Conservation (phyloP, 1,140 invertebrate species). For the Listronotus oregonensis region DNA sequence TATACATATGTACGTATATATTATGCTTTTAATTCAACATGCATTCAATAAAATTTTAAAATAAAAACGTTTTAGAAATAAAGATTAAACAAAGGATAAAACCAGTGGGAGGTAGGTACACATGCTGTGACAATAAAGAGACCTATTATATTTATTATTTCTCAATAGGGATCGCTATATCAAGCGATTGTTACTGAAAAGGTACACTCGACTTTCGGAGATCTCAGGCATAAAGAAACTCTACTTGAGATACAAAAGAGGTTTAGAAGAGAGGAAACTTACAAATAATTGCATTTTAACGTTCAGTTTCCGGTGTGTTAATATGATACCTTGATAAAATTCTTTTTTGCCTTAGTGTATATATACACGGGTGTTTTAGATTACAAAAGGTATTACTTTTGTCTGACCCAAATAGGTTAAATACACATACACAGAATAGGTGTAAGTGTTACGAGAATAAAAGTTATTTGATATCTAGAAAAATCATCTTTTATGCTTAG, state of each 20-base stretch:
- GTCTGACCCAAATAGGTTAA: conserved; percentile 24
- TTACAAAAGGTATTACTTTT: conserved; percentile 35
- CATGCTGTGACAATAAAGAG: conserved; percentile 49
- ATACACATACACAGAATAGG: conserved; percentile 17
- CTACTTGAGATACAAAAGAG: conserved; percentile 36
- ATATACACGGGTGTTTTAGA: conserved; percentile 30
- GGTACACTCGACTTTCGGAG: conserved; percentile 54
- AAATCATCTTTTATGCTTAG: conserved; percentile 19
- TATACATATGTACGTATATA: conserved; percentile 37
- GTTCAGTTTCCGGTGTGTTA: conserved; percentile 53
- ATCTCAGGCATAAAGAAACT: conserved; percentile 46
- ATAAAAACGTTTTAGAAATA: conserved; percentile 46
- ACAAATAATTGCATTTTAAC: conserved; percentile 55
- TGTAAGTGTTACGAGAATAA: conserved; percentile 32
- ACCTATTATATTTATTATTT: conserved; percentile 49
- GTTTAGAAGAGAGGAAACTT: conserved; percentile 45
- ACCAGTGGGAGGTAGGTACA: conserved; percentile 53
- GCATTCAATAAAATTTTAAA: conserved; percentile 42
- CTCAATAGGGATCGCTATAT: conserved; percentile 52
- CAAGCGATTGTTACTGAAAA: conserved; percentile 53
- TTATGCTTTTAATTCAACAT: conserved; percentile 30
- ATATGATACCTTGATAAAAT: conserved; percentile 50
- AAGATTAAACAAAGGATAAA: conserved; percentile 50
- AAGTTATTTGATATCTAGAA: conserved; percentile 32
- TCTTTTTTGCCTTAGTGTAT: conserved; percentile 32